Evolutionary conservation across 2,797 vertebrate species (phyloP).

Genomic region (Margarornis squamiger): DNA sequence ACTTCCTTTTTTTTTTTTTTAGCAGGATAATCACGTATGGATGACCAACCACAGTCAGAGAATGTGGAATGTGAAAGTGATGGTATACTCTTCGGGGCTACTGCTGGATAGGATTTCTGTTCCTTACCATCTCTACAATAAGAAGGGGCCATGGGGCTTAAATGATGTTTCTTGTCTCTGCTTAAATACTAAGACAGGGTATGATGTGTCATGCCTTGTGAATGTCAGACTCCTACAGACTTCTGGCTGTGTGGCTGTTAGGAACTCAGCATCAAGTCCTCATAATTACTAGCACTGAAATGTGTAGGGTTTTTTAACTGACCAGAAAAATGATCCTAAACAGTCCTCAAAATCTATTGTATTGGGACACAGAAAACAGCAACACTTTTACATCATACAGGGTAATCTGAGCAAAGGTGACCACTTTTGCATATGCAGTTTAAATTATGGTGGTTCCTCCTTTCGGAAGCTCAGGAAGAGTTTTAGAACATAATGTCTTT

Average conservation of each 20-base stretch:
- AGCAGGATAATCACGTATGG: not conserved
- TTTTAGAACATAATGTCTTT: not conserved
- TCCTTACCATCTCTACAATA: not conserved
- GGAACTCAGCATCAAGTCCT: slow-evolving; percentile 10
- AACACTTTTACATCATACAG: not conserved
- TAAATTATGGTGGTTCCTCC: not conserved
- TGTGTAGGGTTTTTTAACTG: not conserved
- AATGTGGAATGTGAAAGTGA: not conserved
- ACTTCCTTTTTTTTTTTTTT: not conserved
- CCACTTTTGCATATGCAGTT: not conserved
- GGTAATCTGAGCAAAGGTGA: not conserved
- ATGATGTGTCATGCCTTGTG: slow-evolving; percentile 8
- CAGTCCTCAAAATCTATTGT: not conserved
- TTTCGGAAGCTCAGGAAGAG: not conserved
- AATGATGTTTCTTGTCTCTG: not conserved
- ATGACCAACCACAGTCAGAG: not conserved
- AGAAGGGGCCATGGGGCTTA: not conserved
- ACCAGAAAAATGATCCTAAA: slow-evolving; percentile 9
- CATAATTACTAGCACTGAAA: slow-evolving; percentile 1
- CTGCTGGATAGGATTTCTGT: not conserved
- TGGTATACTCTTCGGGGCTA: not conserved
- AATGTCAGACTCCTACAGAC: slow-evolving; percentile 43
- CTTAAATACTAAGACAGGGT: not conserved
- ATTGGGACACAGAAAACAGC: not conserved
- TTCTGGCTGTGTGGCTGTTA: slow-evolving; percentile 24